Percentiles rank a stretch among this genome's conserved stretches.
Evolutionary conservation across 1,140 invertebrate species (phyloP).

Genomic region (Brachionus paranguensis): DNA sequence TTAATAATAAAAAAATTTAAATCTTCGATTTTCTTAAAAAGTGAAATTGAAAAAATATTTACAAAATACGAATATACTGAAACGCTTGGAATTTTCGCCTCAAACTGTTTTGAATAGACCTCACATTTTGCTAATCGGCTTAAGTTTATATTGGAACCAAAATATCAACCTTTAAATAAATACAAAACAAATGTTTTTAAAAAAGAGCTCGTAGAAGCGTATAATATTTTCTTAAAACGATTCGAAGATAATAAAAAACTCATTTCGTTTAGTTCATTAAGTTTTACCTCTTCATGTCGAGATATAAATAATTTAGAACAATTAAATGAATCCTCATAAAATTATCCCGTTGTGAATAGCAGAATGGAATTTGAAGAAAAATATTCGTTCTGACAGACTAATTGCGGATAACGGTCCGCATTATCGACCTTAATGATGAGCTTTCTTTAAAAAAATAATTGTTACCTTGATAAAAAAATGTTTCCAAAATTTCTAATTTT

Average conservation of each 20-base stretch:
- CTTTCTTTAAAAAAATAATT: constrained; percentile 7
- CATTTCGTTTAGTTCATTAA: neutral
- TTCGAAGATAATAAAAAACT: constrained; percentile 3
- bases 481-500: neutral
- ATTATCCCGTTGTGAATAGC: constrained; percentile 29
- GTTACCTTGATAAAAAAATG: neutral
- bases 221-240: constrained; percentile 13
- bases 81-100: neutral
- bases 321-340: constrained; percentile 25
- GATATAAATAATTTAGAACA: neutral
- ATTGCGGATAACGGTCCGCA: neutral
- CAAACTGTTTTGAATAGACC: neutral
- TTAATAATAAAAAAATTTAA: neutral
- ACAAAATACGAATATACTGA: neutral
- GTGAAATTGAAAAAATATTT: neutral
- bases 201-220: neutral
- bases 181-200: constrained; percentile 22
- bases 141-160: constrained; percentile 18
- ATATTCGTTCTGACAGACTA: constrained; percentile 1
- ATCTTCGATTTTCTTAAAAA: neutral
- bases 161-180: constrained; percentile 19
- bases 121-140: neutral
- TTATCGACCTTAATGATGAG: constrained; percentile 6
- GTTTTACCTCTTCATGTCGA: neutral
- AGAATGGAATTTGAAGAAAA: constrained; percentile 1